phyloP scores from a whole-genome alignment of 2,113 vertebrate species.

The Notechis scutatus region DNA sequence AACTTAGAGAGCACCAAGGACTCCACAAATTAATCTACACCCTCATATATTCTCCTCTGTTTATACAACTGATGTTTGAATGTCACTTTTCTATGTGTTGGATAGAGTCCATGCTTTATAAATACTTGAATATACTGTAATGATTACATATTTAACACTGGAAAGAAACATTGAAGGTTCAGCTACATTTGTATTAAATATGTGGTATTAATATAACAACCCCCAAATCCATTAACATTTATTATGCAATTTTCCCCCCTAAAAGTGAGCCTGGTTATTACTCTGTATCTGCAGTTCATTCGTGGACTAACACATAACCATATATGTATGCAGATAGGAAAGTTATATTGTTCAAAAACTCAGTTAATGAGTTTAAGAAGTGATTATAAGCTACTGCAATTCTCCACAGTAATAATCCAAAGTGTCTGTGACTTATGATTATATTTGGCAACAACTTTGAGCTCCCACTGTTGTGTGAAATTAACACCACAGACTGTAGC shows the following conservation, averaged over 20 bases:
- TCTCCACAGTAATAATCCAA: constrained; percentile 68
- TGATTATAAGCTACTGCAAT: constrained; percentile 63
- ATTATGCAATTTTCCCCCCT: constrained; percentile 15
- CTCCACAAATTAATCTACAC: neutral
- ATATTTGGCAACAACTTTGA: constrained; percentile 67
- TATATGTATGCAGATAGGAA: constrained; percentile 45
- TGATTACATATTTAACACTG: neutral
- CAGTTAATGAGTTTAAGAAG: constrained; percentile 64
- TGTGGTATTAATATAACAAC: neutral
- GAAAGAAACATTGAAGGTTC: neutral
- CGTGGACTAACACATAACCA: constrained; percentile 8
- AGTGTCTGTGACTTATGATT: constrained; percentile 68
- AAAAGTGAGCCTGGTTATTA: constrained; percentile 2
- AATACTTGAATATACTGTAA: neutral
- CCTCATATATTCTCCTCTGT: neutral
- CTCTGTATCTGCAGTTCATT: constrained; percentile 38
- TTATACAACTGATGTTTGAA: neutral
- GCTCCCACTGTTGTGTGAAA: constrained; percentile 70
- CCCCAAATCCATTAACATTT: neutral
- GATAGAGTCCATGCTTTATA: neutral
- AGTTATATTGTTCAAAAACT: constrained; percentile 51
- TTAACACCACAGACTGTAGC: constrained; percentile 63
- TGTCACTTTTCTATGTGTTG: neutral
- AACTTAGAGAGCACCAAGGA: neutral
- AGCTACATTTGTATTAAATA: neutral